Conservation (phyloP, 2,888 invertebrate genomes). For the Leptinotarsa rubiginosa region DNA sequence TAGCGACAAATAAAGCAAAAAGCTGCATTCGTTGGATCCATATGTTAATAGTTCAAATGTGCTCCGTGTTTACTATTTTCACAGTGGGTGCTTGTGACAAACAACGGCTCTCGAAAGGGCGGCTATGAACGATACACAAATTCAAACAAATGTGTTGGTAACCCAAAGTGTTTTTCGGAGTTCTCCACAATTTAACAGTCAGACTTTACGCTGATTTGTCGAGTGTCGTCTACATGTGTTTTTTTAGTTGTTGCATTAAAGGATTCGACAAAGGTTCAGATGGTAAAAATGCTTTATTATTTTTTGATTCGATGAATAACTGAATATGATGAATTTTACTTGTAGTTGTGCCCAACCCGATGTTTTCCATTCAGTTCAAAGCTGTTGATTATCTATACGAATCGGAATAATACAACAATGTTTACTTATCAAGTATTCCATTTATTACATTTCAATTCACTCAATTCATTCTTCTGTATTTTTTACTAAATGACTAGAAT, state of each 20-base stretch:
- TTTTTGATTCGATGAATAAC: neutral
- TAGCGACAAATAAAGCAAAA: conserved; percentile 18
- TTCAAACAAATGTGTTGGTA: conserved; percentile 59
- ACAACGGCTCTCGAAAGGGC: conserved; percentile 33
- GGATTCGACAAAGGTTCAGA: conserved; percentile 4
- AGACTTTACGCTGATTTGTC: conserved; percentile 56
- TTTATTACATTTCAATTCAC: no score
- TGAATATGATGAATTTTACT: no score
- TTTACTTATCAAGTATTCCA: no score
- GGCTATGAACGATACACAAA: conserved; percentile 27
- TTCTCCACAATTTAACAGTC: conserved; percentile 59
- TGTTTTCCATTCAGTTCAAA: no score
- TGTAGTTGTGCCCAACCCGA: no score
- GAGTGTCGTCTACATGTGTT: conserved; percentile 58
- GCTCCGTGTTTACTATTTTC: conserved; percentile 37
- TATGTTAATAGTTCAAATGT: conserved; percentile 23
- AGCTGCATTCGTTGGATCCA: conserved; percentile 16
- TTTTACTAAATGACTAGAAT: no score
- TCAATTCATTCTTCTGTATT: no score
- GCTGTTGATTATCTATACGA: no score
- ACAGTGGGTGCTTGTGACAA: conserved; percentile 39
- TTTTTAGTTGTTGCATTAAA: conserved; percentile 49
- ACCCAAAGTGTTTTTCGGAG: conserved; percentile 60
- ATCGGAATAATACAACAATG: no score
- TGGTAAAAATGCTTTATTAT: conserved; percentile 6